A percentile compares a stretch with the other conserved stretches of the same genome.
phyloP scores from a whole-genome alignment of 2,797 vertebrate species.

The Stomatorhinus walkeri region DNA sequence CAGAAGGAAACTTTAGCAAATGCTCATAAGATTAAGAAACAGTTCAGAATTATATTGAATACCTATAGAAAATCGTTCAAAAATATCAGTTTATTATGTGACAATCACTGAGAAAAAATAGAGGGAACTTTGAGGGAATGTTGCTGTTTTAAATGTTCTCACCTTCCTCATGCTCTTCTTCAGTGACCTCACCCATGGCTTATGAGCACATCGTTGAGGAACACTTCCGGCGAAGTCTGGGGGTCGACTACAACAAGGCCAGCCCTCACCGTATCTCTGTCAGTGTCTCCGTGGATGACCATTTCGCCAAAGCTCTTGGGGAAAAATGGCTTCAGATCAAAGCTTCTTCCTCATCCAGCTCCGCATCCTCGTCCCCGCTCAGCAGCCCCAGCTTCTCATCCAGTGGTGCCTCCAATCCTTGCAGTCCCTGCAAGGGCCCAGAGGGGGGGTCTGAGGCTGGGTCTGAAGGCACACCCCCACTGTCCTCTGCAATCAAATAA shows the following conservation, averaged over 20 bases:
- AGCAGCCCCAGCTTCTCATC: constrained; percentile 62
- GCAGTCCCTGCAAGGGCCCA: constrained; percentile 48
- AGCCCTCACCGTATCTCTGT: constrained; percentile 56
- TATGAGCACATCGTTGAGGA: constrained; percentile 67
- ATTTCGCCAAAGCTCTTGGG: constrained; percentile 71
- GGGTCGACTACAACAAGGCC: constrained; percentile 53
- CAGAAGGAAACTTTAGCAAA: background rate
- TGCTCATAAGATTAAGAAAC: background rate
- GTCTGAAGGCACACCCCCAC: constrained; percentile 44
- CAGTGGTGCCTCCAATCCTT: constrained; percentile 48
- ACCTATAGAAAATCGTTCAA: constrained; percentile 14
- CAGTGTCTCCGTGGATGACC: constrained; percentile 68
- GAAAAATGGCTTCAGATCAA: constrained; percentile 69
- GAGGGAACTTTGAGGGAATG: background rate
- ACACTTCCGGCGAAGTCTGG: constrained; percentile 70
- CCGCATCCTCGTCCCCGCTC: constrained; percentile 62
- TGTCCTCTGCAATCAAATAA: constrained; percentile 11
- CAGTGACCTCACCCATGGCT: constrained; percentile 49
- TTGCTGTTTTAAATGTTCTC: constrained; percentile 18
- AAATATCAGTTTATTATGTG: background rate
- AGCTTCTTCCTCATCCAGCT: constrained; percentile 47
- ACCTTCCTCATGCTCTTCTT: constrained; percentile 21
- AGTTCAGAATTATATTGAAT: background rate
- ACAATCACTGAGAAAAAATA: background rate
- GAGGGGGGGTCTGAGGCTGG: constrained; percentile 41